These are phyloP conservation scores for Drosophila mimetica DNA, from an alignment of 2,888 invertebrate genomes.

Conservation along the genomic window DNA sequence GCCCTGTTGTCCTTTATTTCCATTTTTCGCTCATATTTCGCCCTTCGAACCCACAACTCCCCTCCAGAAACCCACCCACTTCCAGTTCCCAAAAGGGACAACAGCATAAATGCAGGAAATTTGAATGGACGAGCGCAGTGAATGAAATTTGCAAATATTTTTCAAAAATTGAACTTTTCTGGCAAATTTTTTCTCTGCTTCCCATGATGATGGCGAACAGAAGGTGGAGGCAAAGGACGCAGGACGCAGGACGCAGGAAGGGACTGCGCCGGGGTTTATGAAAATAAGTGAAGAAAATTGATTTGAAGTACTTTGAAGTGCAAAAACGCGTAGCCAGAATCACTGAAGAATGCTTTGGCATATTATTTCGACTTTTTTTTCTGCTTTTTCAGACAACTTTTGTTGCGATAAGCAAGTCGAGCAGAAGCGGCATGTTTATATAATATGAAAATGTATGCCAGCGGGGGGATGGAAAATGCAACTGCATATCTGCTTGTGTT, in stretches of 20 bases:
- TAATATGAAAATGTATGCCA: constrained; percentile 22
- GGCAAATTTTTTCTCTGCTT: constrained; percentile 78
- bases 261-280: constrained; percentile 67
- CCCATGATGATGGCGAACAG: constrained; percentile 33
- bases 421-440: constrained; percentile 58
- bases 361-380: constrained; percentile 71
- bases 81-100: constrained; percentile 66
- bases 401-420: constrained; percentile 77
- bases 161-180: constrained; percentile 81
- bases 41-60: constrained; percentile 4
- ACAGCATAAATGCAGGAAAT: constrained; percentile 78
- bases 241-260: constrained; percentile 20
- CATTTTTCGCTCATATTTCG: constrained; percentile 49
- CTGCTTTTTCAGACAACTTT: constrained; percentile 71
- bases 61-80: constrained; percentile 24
- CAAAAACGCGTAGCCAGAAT: constrained; percentile 78
- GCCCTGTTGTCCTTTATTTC: constrained; percentile 78
- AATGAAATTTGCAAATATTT: constrained; percentile 82
- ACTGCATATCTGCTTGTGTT: constrained; percentile 55
- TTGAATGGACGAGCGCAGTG: constrained; percentile 82
- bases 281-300: constrained; percentile 80
- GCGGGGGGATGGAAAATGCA: constrained; percentile 11
- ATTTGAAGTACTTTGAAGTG: constrained; percentile 81
- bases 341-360: constrained; percentile 78
- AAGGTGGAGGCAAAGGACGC: too few species aligned